Evolutionary conservation across 2,797 vertebrate species (phyloP).

Genomic region (Chiloscyllium punctatum): DNA sequence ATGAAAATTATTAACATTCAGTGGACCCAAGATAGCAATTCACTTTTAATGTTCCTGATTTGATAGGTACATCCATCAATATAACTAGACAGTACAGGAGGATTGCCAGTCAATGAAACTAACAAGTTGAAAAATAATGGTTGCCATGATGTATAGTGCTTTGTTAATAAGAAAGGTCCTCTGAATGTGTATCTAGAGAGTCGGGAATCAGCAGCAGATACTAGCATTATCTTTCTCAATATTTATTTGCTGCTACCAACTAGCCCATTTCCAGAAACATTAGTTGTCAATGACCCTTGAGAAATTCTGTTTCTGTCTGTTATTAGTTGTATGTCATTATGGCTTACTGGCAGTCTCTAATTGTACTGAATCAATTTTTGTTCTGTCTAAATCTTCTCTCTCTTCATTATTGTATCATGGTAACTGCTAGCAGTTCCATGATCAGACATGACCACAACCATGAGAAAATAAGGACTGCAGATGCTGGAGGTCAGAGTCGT

Average conservation of each 20-base stretch:
- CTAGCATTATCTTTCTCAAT: slow-evolving; percentile 10
- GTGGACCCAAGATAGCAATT: background rate
- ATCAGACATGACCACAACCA: background rate
- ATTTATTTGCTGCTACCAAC: background rate
- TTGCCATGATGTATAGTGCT: background rate
- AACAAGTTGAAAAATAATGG: background rate
- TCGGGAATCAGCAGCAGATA: slow-evolving; percentile 7
- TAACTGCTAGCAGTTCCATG: background rate
- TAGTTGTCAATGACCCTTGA: background rate
- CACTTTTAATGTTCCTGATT: background rate
- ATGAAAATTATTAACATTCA: background rate
- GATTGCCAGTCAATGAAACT: background rate
- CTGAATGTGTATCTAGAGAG: background rate
- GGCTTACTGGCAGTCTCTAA: background rate
- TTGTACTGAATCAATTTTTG: background rate
- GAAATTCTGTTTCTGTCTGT: background rate
- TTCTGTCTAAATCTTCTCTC: background rate
- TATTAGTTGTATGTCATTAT: background rate
- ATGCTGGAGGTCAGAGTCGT: no score
- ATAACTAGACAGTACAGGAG: background rate
- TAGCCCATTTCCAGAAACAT: background rate
- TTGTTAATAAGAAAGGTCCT: background rate
- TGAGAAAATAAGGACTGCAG: no score
- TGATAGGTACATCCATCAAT: slow-evolving; percentile 18
- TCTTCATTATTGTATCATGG: background rate